phyloP scores from a whole-genome alignment of 1,140 invertebrate genomes.

The Meteorus sp. region DNA sequence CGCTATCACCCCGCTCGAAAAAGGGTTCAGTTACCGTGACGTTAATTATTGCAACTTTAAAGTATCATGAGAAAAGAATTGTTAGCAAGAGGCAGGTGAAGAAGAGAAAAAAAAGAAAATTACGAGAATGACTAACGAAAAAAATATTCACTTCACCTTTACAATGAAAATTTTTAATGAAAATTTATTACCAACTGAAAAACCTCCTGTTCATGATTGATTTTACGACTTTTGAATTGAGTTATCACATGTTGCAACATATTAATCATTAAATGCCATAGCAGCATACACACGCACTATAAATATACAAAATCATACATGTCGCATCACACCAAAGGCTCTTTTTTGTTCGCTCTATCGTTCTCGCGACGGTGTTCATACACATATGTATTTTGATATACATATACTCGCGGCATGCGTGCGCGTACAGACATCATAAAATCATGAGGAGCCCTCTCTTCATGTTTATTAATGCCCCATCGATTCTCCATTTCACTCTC shows the following conservation, averaged over 20 bases:
- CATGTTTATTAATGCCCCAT: constrained; percentile 28
- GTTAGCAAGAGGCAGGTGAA: not conserved
- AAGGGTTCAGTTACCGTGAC: constrained; percentile 26
- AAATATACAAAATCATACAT: no score
- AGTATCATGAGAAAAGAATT: constrained; percentile 27
- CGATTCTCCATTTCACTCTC: constrained; percentile 26
- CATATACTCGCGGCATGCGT: not conserved
- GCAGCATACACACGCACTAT: not conserved
- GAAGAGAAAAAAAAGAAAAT: not conserved
- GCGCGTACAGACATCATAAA: constrained; percentile 2
- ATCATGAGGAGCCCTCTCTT: constrained; percentile 10
- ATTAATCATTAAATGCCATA: not conserved
- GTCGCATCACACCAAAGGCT: no score
- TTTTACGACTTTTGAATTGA: no score
- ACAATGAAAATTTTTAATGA: constrained; percentile 14
- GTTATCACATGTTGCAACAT: no score
- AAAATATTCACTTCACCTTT: constrained; percentile 1
- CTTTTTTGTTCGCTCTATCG: no score
- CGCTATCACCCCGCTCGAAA: no score
- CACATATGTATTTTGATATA: not conserved
- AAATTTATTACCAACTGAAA: constrained; percentile 15
- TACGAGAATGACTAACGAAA: not conserved
- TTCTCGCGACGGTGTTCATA: not conserved
- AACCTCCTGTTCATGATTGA: not conserved
- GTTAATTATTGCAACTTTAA: constrained; percentile 28